Evolutionary conservation across 1,140 invertebrate genomes (phyloP).

Genomic region (Cataglyphis hispanica): DNA sequence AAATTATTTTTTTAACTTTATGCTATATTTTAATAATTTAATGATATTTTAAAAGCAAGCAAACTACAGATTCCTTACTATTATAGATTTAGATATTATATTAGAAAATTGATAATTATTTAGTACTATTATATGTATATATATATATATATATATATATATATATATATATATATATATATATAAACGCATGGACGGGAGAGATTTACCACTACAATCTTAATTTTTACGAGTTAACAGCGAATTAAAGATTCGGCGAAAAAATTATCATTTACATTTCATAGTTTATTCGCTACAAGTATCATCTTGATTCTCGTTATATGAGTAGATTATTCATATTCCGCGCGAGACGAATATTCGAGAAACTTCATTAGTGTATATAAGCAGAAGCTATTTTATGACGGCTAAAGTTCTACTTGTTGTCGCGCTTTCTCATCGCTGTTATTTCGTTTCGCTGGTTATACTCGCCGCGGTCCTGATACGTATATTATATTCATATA

Average conservation of each 20-base stretch:
- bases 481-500: too few species aligned
- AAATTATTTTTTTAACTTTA: too few species aligned
- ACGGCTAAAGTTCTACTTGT: slow-evolving; percentile 2
- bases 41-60: too few species aligned
- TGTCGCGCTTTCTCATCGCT: not conserved
- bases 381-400: slow-evolving; percentile 36
- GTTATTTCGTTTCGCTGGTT: slow-evolving; percentile 21
- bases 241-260: not conserved
- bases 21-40: too few species aligned
- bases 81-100: too few species aligned
- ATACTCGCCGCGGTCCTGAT: not conserved
- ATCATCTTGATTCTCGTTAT: slow-evolving; percentile 33
- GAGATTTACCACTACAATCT: not conserved
- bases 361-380: slow-evolving; percentile 25
- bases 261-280: not conserved
- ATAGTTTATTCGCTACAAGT: slow-evolving; percentile 26
- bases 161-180: too few species aligned
- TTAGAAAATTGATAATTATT: too few species aligned
- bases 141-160: too few species aligned
- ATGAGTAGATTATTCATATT: not conserved
- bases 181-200: too few species aligned
- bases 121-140: too few species aligned
- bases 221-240: not conserved
- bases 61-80: too few species aligned
- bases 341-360: not conserved